phyloP scores from a whole-genome alignment of 35 echinoderm and acorn worm species.

The Ptychodera flava region DNA sequence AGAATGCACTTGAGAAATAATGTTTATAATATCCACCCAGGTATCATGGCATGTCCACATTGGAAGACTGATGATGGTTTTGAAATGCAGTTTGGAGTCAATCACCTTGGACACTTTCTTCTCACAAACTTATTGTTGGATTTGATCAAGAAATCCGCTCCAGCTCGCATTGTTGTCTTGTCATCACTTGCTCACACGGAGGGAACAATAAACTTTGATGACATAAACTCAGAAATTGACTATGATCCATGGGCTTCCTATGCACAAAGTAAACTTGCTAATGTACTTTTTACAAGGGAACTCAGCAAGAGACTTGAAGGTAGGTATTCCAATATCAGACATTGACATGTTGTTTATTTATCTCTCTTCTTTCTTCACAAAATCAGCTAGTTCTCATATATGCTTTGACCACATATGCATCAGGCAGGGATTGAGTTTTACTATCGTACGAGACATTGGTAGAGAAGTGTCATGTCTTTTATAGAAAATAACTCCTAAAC shows the following conservation, averaged over 20 bases:
- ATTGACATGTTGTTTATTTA: too few relatives aligned
- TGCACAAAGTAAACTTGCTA: constrained; percentile 45
- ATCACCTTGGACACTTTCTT: constrained; percentile 75
- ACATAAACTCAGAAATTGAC: constrained; percentile 19
- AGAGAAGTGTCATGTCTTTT: too few relatives aligned
- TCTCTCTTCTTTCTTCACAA: too few relatives aligned
- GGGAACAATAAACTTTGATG: constrained; percentile 41
- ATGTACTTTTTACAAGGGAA: constrained; percentile 48
- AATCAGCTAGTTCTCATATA: too few relatives aligned
- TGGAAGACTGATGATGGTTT: constrained; percentile 68
- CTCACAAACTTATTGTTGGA: constrained; percentile 65
- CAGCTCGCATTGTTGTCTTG: constrained; percentile 50
- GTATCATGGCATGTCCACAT: constrained; percentile 37
- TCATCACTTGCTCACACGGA: constrained; percentile 28
- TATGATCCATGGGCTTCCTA: constrained; percentile 22
- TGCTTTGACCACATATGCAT: too few relatives aligned
- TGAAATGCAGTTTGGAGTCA: constrained; percentile 68
- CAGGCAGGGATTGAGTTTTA: too few relatives aligned
- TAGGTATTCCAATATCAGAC: too few relatives aligned
- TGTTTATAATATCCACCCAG: too few relatives aligned
- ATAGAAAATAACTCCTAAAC: too few relatives aligned
- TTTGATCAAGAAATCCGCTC: constrained; percentile 60
- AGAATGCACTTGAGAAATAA: too few relatives aligned
- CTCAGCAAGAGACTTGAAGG: constrained; percentile 39
- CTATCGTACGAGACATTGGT: too few relatives aligned